Evolutionary conservation across 2,113 vertebrate species (phyloP).

Genomic region (Acanthochromis polyacanthus): DNA sequence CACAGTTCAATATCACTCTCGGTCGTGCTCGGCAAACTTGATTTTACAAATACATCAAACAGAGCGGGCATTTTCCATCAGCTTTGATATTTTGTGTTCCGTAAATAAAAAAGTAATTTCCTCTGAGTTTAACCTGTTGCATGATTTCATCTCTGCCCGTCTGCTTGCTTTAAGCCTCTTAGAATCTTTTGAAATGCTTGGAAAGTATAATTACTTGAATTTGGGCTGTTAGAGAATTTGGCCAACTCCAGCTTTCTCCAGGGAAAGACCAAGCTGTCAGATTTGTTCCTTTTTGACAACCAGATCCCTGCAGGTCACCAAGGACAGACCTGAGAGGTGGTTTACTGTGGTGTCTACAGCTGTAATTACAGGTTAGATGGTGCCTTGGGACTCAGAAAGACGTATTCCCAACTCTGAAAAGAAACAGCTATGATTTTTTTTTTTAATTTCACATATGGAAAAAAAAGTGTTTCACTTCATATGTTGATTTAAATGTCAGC

Average conservation of each 20-base stretch:
- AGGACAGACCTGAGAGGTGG: no score
- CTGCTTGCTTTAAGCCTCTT: neutral
- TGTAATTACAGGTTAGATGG: no score
- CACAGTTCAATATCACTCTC: constrained; percentile 8
- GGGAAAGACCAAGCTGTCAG: constrained; percentile 31
- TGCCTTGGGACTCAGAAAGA: no score
- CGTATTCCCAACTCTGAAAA: no score
- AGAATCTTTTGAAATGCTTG: constrained; percentile 12
- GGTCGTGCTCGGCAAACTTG: neutral
- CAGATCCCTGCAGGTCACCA: no score
- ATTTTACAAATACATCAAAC: constrained; percentile 16
- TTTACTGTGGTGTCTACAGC: no score
- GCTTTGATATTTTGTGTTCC: neutral
- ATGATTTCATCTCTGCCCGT: constrained; percentile 8
- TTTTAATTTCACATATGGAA: no score
- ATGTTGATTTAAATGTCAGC: no score
- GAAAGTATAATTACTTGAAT: neutral
- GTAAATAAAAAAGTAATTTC: constrained; percentile 7
- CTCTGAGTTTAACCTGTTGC: constrained; percentile 1
- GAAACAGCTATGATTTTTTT: no score
- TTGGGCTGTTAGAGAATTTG: neutral
- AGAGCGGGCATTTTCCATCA: constrained; percentile 12
- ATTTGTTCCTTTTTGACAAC: neutral
- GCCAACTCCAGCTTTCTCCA: constrained; percentile 3
- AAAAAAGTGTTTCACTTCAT: no score